Conservation (phyloP, 2,888 invertebrate genomes). For the Eledone cirrhosa region DNA sequence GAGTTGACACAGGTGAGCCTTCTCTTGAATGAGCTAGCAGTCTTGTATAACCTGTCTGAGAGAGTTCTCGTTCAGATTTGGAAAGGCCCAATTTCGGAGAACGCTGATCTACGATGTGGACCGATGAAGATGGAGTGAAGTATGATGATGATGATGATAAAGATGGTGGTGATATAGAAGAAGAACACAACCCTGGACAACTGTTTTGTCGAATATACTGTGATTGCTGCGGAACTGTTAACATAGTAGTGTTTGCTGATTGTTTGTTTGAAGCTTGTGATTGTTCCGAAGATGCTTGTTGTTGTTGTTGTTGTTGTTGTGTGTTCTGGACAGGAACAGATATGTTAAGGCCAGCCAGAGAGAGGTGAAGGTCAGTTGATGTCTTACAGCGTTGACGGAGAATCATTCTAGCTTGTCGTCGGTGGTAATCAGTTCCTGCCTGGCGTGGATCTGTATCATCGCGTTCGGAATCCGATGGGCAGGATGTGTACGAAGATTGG, state of each 20-base stretch:
- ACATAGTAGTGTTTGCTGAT: neutral
- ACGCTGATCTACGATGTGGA: neutral
- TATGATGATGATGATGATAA: neutral
- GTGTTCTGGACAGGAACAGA: too few species aligned
- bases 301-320: neutral
- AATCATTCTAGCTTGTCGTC: conserved; percentile 19
- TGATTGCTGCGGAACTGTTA: conserved; percentile 24
- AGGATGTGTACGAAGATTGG: neutral
- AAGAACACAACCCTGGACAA: conserved; percentile 11
- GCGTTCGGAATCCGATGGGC: conserved; percentile 18
- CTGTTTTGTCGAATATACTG: conserved; percentile 7
- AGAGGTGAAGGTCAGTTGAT: neutral
- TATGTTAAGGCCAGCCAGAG: too few species aligned
- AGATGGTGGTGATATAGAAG: neutral
- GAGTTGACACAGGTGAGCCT: neutral
- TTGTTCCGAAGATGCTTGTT: neutral
- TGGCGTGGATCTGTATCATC: conserved; percentile 8
- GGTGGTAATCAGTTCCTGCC: conserved; percentile 6
- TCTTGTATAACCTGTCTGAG: conserved; percentile 40
- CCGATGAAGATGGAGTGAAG: too few species aligned
- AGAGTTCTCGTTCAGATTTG: neutral
- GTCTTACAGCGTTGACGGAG: conserved; percentile 17
- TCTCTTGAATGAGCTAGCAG: conserved; percentile 32
- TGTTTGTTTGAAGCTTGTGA: neutral
- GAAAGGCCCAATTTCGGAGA: conserved; percentile 26